Evolutionary conservation across 2,797 vertebrate species (phyloP), one percentile per base, ranked within the genome.

Genomic region (Chaetophractus vellerosus): DNA sequence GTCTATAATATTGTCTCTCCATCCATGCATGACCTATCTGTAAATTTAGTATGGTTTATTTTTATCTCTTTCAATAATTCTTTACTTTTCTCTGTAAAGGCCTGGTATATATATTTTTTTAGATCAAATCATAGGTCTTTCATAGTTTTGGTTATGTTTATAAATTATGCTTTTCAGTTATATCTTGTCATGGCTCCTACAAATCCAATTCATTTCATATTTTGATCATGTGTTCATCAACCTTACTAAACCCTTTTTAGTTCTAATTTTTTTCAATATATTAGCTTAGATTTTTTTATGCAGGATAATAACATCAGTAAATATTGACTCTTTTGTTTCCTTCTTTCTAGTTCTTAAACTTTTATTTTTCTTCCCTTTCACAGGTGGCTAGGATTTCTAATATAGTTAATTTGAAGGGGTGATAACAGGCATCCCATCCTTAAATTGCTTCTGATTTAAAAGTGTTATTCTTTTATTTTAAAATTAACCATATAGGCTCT

Each of bases 41-140:
- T 75, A 75, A 87, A 92, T 31, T 55, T 64, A 83, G 50, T 74
- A 6, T 33, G 7, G 9, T 38, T 91, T 80, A 59, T 45, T 86
- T 86, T 57, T 75, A 74, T 90, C 16, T 90, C 28, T 76, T 93
- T 91, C 26, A 87, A 21, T 38, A 68, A 55, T 72, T 36, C 24
- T n/a, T 18, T 48, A 12, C 12, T 75, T 88, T 61, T 87, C 31
- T 81, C 80, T 91, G 52, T 21, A 82, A 94, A 50, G 41, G 52
- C 21, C 15, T 86, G 81, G n/a, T n/a, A n/a, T n/a, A n/a, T n/a
- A n/a, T n/a, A n/a, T n/a, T n/a, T n/a, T n/a, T n/a, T n/a, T n/a
- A n/a, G 4, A 36, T 90, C 23, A 33, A 90, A 23, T 48, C 38
- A 15, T 81, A 80, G 10, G 12, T 31, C 14, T 72, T 52, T 87